phyloP scores from a whole-genome alignment of 2,888 invertebrate species.

The Drepana falcataria region DNA sequence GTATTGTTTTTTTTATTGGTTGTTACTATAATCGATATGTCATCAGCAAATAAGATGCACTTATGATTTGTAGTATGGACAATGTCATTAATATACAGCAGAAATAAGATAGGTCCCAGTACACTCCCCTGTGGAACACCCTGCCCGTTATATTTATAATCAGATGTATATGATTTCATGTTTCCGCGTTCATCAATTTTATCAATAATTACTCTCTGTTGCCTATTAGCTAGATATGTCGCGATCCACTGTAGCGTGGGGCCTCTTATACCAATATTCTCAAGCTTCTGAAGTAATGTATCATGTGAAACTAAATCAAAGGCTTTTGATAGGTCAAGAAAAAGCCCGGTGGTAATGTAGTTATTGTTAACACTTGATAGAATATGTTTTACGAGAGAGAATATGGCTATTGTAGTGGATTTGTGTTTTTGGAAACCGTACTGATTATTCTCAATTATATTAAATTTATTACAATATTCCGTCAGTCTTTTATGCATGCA shows the following conservation, averaged over 20 bases:
- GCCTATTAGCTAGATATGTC: not conserved
- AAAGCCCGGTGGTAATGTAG: not conserved
- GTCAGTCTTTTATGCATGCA: conserved; percentile 1
- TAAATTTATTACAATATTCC: not conserved
- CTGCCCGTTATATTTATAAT: not conserved
- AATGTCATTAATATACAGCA: conserved; percentile 2
- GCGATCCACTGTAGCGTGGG: too few relatives aligned
- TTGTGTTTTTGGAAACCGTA: conserved; percentile 5
- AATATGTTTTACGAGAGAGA: conserved; percentile 1
- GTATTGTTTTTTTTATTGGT: not conserved
- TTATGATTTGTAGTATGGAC: not conserved
- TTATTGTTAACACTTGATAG: not conserved
- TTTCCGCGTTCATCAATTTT: not conserved
- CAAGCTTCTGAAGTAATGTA: too few relatives aligned
- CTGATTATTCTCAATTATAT: not conserved
- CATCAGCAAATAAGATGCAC: not conserved
- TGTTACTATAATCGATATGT: not conserved
- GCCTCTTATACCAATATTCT: too few relatives aligned
- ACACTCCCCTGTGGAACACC: conserved; percentile 4
- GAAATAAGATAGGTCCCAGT: not conserved
- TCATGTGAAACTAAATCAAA: conserved; percentile 2
- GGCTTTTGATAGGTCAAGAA: conserved; percentile 5
- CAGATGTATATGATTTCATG: not conserved
- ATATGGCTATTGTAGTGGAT: conserved; percentile 6
- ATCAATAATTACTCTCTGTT: not conserved